These are phyloP conservation scores for Hippocampus mohnikei DNA, from an alignment of 2,113 vertebrate species.

Conservation along the genomic window DNA sequence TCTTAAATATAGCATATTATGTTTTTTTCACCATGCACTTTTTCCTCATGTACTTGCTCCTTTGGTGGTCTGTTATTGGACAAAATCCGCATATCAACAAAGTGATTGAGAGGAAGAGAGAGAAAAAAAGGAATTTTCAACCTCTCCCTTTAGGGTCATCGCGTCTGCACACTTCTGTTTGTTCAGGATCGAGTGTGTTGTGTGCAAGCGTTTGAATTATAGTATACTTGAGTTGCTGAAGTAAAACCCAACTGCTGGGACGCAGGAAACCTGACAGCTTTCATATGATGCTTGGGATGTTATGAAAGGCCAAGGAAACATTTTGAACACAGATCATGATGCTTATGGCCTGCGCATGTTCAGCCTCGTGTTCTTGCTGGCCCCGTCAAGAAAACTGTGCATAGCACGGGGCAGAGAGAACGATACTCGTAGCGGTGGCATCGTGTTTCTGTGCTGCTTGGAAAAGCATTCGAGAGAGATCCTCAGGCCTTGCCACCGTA, in stretches of 20 bases:
- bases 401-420: conserved; percentile 43
- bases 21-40: background rate
- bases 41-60: conserved; percentile 5
- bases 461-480: conserved; percentile 15
- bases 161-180: conserved; percentile 39
- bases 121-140: conserved; percentile 34
- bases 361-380: background rate
- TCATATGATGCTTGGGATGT: conserved; percentile 58
- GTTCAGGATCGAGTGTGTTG: conserved; percentile 52
- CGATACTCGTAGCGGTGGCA: conserved; percentile 56
- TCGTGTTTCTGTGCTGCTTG: conserved; percentile 48
- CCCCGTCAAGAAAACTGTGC: background rate
- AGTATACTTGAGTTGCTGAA: conserved; percentile 44
- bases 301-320: conserved; percentile 57
- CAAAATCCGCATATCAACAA: conserved; percentile 36
- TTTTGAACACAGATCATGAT: conserved; percentile 53
- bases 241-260: conserved; percentile 37
- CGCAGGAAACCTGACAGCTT: conserved; percentile 55
- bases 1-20: conserved; percentile 15
- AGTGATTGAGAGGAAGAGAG: conserved; percentile 28
- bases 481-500: conserved; percentile 26
- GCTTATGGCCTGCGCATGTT: conserved; percentile 32
- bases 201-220: conserved; percentile 47
- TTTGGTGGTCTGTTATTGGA: conserved; percentile 35
- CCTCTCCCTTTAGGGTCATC: conserved; percentile 19